phyloP scores from a whole-genome alignment of 2,797 vertebrate species.

The Salmo trutta region DNA sequence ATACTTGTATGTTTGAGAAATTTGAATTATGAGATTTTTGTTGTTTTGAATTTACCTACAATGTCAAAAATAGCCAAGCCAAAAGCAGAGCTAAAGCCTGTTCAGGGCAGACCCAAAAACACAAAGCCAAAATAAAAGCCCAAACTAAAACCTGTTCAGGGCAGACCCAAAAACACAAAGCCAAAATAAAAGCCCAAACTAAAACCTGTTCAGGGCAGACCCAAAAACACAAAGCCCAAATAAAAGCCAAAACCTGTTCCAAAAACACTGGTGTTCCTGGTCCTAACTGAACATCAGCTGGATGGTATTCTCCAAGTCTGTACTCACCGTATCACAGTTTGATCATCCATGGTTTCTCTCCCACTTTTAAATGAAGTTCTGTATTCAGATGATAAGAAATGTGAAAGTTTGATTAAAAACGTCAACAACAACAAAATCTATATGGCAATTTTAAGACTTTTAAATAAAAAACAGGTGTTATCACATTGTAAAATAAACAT shows the following conservation, averaged over 20 bases:
- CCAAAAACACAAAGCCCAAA: conserved; percentile 1
- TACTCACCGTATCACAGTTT: conserved; percentile 37
- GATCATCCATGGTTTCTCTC: conserved; percentile 50
- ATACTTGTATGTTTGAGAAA: too few relatives aligned
- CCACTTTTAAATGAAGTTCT: conserved; percentile 25
- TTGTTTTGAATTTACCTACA: too few relatives aligned
- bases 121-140: too few relatives aligned
- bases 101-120: too few relatives aligned
- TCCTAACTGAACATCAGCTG: conserved; percentile 78
- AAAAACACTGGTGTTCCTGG: conserved; percentile 9
- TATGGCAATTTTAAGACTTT: neutral
- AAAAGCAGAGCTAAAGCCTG: too few relatives aligned
- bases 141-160: neutral
- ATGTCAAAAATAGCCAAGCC: too few relatives aligned
- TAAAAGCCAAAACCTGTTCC: neutral
- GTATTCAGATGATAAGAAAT: neutral
- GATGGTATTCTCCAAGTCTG: conserved; percentile 63
- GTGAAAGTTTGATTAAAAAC: neutral
- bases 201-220: neutral
- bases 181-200: neutral
- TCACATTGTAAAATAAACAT: neutral
- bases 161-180: neutral
- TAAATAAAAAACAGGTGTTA: neutral
- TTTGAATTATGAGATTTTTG: too few relatives aligned
- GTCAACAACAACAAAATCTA: neutral